Evolutionary conservation across 1,140 invertebrate species (phyloP).

Genomic region (Sitodiplosis mosellana): DNA sequence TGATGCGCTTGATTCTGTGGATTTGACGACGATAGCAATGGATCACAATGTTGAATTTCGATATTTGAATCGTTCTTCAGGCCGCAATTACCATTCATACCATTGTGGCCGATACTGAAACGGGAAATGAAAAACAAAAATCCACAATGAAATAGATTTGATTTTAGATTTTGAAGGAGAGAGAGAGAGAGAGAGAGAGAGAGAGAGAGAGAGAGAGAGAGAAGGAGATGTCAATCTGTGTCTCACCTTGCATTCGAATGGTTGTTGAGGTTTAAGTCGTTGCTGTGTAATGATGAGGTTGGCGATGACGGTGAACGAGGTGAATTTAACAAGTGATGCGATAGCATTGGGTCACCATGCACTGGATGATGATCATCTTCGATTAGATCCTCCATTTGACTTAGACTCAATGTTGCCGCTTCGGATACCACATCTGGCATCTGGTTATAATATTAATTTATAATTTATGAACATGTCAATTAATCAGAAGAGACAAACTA

Average conservation of each 20-base stretch:
- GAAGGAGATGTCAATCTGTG: not conserved
- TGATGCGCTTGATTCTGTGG: conserved; percentile 14
- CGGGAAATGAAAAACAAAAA: not conserved
- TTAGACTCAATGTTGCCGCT: conserved; percentile 36
- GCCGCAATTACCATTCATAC: not conserved
- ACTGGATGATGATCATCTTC: conserved; percentile 56
- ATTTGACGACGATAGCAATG: conserved; percentile 26
- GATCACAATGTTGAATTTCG: conserved; percentile 10
- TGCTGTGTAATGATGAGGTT: not conserved
- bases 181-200: too few relatives aligned
- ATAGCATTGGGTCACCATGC: conserved; percentile 42
- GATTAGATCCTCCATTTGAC: conserved; percentile 62
- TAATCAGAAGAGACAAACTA: too few relatives aligned
- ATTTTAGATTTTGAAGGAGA: too few relatives aligned
- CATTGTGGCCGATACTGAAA: conserved; percentile 2
- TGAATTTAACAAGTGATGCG: conserved; percentile 29
- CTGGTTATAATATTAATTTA: conserved; percentile 11
- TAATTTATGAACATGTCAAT: not conserved
- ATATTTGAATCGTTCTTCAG: not conserved
- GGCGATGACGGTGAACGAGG: conserved; percentile 26
- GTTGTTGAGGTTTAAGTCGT: conserved; percentile 4
- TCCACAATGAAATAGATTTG: not conserved
- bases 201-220: too few relatives aligned
- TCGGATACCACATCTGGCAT: conserved; percentile 35
- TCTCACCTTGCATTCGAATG: not conserved